Evolutionary conservation across 2,888 invertebrate species (phyloP), one percentile per base, ranked within the genome.

Genomic region (Spilosoma lubricipeda): DNA sequence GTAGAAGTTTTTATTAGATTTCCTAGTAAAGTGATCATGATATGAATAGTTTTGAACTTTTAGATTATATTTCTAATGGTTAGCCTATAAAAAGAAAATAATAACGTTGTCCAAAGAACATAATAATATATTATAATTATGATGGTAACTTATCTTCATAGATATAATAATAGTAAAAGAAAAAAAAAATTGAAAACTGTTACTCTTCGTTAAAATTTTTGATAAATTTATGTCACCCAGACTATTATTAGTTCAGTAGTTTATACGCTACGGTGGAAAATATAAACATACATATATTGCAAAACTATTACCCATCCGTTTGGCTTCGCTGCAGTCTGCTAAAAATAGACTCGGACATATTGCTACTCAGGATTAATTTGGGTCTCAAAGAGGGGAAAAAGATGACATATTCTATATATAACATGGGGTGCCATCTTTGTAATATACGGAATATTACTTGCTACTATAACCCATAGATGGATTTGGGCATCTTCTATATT

Each of bases 291-390:
- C 11, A 39, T 36, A 36, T 3, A 36, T 36, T 0, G 36, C 5
- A 36, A 4, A 36, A 36, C 7, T 36, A 36, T 36, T 36, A 36
- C 36, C 36, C 8, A 36, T 36, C 36, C 36, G 8, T 39, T 39
- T 39, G 39, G 39, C 39, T 39, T 39, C 39, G 39, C 39, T 39
- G 39, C 7, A 39, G 39, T 39, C 39, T 39, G 8, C 2, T 15
- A 42, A 52, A 52, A 23, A 52, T 90, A 91, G 90, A 92, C 89
- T 89, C 89, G 84, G 81, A 75, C 75, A 88, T 82, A 90, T 92
- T 91, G 92, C 91, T 88, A 88, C 86, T 82, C 72, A 90, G 93
- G 91, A 93, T 92, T 93, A 93, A 93, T 93, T 93, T 89, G 89
- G 90, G 89, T 90, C 88, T 82, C 81, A 63, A 74, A 86, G 88